Conservation (phyloP, 2,888 invertebrate species). For the Bembecia ichneumoniformis region DNA sequence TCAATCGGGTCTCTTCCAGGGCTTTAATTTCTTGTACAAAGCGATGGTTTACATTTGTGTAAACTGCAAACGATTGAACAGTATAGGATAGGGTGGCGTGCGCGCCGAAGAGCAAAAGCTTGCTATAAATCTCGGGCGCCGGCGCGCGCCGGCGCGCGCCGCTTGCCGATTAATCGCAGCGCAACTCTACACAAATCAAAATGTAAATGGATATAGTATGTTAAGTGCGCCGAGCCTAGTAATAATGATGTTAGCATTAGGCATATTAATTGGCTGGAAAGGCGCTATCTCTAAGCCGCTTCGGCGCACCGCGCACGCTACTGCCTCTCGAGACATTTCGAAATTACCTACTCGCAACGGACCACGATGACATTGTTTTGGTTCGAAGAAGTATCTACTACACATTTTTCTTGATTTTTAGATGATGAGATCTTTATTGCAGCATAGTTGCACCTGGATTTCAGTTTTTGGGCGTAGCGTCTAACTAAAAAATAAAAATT, state of each 20-base stretch:
- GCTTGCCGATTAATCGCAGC: conserved; percentile 65
- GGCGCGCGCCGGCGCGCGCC: conserved; percentile 40
- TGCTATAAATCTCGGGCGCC: conserved; percentile 5
- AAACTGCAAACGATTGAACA: too few species aligned
- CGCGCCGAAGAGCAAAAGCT: too few species aligned
- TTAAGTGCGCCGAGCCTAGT: conserved; percentile 66
- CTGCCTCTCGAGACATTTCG: conserved; percentile 22
- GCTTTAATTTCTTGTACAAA: too few species aligned
- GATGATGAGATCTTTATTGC: too few species aligned
- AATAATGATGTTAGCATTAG: conserved; percentile 74
- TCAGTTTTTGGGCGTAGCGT: too few species aligned
- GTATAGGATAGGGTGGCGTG: neutral
- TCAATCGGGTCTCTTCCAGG: too few species aligned
- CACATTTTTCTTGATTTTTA: too few species aligned
- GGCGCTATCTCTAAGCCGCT: conserved; percentile 51
- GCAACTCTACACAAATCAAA: conserved; percentile 68
- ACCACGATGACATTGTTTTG: too few species aligned
- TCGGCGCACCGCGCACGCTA: conserved; percentile 39
- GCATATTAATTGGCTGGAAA: conserved; percentile 69
- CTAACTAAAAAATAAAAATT: too few species aligned
- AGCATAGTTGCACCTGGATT: too few species aligned
- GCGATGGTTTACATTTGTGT: too few species aligned
- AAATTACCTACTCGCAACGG: conserved; percentile 7
- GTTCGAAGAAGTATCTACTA: too few species aligned
- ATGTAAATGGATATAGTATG: conserved; percentile 71